Evolutionary conservation across 1,140 invertebrate genomes (phyloP).

Genomic region (Conus betulinus): DNA sequence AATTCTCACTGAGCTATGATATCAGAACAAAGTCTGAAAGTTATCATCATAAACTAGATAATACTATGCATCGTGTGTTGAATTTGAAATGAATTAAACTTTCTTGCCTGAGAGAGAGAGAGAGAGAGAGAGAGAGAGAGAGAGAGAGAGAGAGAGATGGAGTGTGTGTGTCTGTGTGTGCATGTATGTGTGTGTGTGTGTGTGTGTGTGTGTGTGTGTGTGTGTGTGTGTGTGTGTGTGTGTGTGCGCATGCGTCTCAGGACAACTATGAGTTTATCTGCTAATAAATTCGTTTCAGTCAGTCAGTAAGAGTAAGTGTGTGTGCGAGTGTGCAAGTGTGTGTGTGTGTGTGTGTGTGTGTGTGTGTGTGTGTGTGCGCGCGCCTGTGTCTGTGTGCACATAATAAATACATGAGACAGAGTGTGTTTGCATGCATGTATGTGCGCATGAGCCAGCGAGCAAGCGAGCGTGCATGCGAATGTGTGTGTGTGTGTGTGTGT

Average conservation of each 20-base stretch:
- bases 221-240: constrained; percentile 25
- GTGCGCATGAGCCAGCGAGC: no score
- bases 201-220: constrained; percentile 11
- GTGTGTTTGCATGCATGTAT: no score
- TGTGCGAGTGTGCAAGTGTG: neutral
- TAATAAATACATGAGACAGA: neutral
- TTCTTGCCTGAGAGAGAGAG: no score
- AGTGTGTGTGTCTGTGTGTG: no score
- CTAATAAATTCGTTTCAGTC: neutral
- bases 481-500: neutral
- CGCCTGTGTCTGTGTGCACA: neutral
- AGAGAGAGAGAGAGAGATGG: neutral
- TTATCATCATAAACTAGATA: no score
- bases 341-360: constrained; percentile 11
- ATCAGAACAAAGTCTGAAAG: no score
- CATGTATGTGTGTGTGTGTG: no score
- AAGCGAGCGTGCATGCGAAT: neutral
- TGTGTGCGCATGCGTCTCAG: neutral
- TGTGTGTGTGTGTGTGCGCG: constrained; percentile 19
- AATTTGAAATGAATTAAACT: no score
- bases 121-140: no score
- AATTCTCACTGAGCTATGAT: no score
- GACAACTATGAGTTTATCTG: neutral
- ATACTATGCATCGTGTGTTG: no score
- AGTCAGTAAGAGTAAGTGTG: neutral